Evolutionary conservation across 2,888 invertebrate genomes (phyloP).

Genomic region (Acrobasis suavella): DNA sequence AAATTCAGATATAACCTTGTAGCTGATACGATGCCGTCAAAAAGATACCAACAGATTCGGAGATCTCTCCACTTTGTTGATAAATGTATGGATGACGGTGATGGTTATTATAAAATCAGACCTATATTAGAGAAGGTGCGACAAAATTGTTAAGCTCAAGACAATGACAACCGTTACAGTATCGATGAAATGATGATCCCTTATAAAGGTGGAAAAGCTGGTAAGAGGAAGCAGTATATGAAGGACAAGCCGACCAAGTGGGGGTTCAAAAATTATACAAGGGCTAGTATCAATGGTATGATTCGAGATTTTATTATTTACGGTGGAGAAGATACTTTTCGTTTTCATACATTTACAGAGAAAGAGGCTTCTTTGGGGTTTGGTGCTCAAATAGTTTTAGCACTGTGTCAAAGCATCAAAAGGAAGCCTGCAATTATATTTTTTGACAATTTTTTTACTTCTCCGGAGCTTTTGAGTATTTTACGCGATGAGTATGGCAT

Average conservation of each 20-base stretch:
- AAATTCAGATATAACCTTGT: slow-evolving; percentile 32
- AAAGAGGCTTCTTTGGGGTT: slow-evolving; percentile 36
- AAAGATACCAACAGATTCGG: slow-evolving; percentile 40
- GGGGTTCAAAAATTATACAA: neutral
- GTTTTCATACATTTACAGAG: slow-evolving; percentile 34
- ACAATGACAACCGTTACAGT: neutral
- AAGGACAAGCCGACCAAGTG: neutral
- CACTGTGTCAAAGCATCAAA: slow-evolving; percentile 28
- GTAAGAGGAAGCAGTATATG: neutral
- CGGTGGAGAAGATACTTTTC: slow-evolving; percentile 44
- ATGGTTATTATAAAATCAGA: slow-evolving; percentile 40
- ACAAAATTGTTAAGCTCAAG: slow-evolving; percentile 33
- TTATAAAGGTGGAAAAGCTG: neutral
- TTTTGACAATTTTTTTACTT: slow-evolving; percentile 10
- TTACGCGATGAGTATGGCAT: neutral
- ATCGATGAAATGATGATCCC: slow-evolving; percentile 2
- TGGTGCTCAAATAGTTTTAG: slow-evolving; percentile 41
- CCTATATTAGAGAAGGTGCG: slow-evolving; percentile 39
- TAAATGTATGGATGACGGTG: slow-evolving; percentile 35
- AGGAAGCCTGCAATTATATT: slow-evolving; percentile 2
- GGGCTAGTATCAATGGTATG: slow-evolving; percentile 38
- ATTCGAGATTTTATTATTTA: slow-evolving; percentile 47
- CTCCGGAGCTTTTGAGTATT: neutral
- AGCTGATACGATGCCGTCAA: slow-evolving; percentile 40
- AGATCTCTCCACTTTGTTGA: slow-evolving; percentile 40